Evolutionary conservation across 1,140 invertebrate species (phyloP).

Genomic region (Achatina immaculata): DNA sequence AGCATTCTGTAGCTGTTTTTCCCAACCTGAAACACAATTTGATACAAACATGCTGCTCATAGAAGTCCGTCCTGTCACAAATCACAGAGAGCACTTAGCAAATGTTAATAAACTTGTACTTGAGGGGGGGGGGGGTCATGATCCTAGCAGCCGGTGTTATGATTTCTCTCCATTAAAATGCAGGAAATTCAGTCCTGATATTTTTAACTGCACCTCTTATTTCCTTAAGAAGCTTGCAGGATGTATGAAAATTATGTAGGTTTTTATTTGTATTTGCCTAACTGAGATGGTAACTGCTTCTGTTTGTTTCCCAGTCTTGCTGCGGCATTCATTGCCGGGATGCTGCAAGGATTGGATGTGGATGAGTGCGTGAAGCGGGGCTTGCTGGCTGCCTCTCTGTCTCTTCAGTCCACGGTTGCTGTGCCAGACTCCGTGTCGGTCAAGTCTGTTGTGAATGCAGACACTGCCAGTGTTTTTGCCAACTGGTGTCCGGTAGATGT

Average conservation of each 20-base stretch:
- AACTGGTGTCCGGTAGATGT: constrained; percentile 10
- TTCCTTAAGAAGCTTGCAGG: neutral
- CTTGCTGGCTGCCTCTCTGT: constrained; percentile 72
- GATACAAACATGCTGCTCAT: no score
- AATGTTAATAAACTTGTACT: no score
- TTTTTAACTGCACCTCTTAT: no score
- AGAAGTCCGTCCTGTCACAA: no score
- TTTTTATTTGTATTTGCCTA: neutral
- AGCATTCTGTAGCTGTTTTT: no score
- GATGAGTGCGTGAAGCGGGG: constrained; percentile 70
- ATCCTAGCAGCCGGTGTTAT: no score
- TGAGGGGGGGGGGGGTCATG: no score
- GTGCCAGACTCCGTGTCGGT: constrained; percentile 68
- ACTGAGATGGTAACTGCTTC: neutral
- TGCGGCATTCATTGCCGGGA: constrained; percentile 73
- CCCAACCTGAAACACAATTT: no score
- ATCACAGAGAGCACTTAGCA: no score
- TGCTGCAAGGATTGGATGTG: constrained; percentile 71
- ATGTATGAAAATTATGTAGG: neutral
- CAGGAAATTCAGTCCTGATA: neutral
- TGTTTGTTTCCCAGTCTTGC: constrained; percentile 70
- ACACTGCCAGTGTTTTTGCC: neutral
- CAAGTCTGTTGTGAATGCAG: neutral
- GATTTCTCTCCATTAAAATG: neutral
- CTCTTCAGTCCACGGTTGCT: constrained; percentile 71